phyloP scores from a whole-genome alignment of 2,113 vertebrate species.

The Lanius ludovicianus region DNA sequence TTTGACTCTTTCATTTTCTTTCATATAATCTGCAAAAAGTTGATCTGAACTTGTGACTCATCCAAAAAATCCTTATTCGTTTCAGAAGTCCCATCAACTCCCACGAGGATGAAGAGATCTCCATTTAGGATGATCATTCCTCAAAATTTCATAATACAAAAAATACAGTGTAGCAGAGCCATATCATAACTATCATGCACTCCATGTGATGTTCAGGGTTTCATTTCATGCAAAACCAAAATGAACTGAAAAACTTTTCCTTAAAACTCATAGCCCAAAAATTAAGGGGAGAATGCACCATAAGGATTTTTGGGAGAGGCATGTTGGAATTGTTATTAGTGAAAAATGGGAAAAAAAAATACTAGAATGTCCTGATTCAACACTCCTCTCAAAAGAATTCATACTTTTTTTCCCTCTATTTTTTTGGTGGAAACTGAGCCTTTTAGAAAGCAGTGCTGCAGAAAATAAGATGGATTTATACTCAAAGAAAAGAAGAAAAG shows the following conservation, averaged over 20 bases:
- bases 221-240: neutral
- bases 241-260: neutral
- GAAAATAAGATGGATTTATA: conserved; percentile 25
- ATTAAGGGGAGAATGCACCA: neutral
- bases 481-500: neutral
- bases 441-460: neutral
- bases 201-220: neutral
- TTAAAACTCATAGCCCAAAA: neutral
- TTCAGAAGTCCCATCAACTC: neutral
- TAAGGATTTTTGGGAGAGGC: neutral
- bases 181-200: neutral
- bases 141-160: neutral
- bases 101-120: neutral
- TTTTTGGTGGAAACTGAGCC: neutral
- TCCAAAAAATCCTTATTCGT: neutral
- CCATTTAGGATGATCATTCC: neutral
- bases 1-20: neutral
- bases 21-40: neutral
- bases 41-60: neutral
- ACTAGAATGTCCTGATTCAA: neutral
- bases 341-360: neutral
- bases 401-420: neutral
- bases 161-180: neutral
- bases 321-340: neutral
- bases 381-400: neutral